Conservation (phyloP, 2,797 vertebrate species). For the Eulemur coronatus region DNA sequence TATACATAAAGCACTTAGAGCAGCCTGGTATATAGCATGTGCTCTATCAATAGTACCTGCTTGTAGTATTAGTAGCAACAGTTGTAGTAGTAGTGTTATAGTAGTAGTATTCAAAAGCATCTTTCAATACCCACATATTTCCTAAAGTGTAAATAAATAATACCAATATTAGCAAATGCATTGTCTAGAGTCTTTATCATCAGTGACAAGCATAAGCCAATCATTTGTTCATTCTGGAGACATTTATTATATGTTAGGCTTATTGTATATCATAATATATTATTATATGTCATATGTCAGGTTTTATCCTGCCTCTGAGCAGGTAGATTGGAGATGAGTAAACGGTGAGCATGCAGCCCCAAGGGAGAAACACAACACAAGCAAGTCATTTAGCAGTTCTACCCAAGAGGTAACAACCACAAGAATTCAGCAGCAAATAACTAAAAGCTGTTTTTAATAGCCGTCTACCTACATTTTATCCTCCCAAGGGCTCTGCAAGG, state of each 20-base stretch:
- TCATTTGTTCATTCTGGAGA: background rate
- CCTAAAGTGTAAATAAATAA: background rate
- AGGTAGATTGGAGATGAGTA: background rate
- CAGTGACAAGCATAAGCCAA: background rate
- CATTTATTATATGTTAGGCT: background rate
- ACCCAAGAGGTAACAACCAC: background rate
- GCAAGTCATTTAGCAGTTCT: background rate
- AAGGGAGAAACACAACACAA: background rate
- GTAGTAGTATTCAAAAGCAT: background rate
- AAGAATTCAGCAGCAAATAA: background rate
- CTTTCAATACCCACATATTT: background rate
- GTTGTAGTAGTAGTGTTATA: fast-evolving
- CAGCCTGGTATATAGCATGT: background rate
- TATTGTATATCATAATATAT: background rate
- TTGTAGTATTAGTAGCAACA: background rate
- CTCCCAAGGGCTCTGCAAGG: background rate
- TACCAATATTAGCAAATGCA: background rate
- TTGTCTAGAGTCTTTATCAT: background rate
- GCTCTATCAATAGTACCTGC: background rate
- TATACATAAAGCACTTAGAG: background rate
- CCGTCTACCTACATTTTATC: too few species aligned
- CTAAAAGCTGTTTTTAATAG: background rate
- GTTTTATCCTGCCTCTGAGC: background rate
- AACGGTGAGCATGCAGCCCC: background rate
- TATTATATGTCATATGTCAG: background rate